Conservation (phyloP, 2,888 invertebrate genomes). For the Amphipyra berbera region DNA sequence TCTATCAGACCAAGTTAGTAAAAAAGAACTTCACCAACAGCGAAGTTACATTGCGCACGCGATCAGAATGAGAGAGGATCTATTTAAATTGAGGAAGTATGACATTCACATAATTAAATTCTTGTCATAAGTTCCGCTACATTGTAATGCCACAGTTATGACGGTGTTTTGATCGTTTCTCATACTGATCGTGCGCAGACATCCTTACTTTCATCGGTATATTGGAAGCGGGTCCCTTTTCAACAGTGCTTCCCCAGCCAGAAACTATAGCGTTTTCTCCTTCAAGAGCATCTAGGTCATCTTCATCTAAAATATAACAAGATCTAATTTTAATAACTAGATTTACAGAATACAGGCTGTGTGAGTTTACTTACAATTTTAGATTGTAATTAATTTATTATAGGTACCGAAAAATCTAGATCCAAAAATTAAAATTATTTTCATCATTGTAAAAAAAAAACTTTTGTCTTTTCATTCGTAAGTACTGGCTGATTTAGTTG, state of each 20-base stretch:
- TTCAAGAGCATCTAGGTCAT: constrained; percentile 73
- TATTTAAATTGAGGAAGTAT: constrained; percentile 9
- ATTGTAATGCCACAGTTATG: constrained; percentile 26
- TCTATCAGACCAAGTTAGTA: no score
- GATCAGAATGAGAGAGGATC: constrained; percentile 32
- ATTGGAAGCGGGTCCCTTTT: constrained; percentile 91
- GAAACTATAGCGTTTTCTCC: constrained; percentile 92
- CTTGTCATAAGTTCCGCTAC: constrained; percentile 19
- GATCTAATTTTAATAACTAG: constrained; percentile 10
- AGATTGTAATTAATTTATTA: no score
- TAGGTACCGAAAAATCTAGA: no score
- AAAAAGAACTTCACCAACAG: neutral
- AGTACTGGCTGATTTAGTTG: no score
- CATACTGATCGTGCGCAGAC: constrained; percentile 21
- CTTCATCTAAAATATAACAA: constrained; percentile 64
- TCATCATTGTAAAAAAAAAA: no score
- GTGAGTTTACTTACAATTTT: no score
- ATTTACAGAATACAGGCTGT: no score
- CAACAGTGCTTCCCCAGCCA: constrained; percentile 93
- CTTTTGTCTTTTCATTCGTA: no score
- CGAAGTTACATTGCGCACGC: constrained; percentile 6
- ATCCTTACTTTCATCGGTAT: constrained; percentile 91
- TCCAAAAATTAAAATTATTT: no score
- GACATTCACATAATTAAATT: constrained; percentile 16
- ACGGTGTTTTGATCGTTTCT: constrained; percentile 9